These are phyloP conservation scores for Craterocephalus amniculus DNA, from an alignment of 2,797 vertebrate genomes.

Conservation along the genomic window DNA sequence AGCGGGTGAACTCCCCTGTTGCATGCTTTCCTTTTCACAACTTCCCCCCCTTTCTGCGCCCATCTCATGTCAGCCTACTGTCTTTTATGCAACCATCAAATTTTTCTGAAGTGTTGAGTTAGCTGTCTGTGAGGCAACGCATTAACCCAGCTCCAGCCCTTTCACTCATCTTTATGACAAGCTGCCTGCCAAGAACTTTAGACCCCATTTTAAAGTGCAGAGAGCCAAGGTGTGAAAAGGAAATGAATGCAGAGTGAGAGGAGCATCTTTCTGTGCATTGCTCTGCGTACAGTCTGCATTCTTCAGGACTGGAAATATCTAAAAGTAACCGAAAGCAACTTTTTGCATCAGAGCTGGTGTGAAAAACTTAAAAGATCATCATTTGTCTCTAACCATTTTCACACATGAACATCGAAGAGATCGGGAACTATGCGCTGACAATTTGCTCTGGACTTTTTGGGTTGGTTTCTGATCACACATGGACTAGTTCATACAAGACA, in stretches of 20 bases:
- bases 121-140: background rate
- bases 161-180: background rate
- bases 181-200: accelerated
- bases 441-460: background rate
- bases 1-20: conserved; percentile 38
- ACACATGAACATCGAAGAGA: background rate
- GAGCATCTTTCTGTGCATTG: background rate
- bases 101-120: conserved; percentile 29
- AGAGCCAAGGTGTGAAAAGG: background rate
- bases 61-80: conserved; percentile 21
- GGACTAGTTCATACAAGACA: too few species aligned
- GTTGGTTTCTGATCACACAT: background rate
- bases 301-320: background rate
- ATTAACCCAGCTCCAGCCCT: conserved; percentile 8
- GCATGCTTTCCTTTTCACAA: conserved; percentile 27
- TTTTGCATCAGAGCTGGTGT: too few species aligned
- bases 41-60: conserved; percentile 6
- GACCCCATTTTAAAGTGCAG: background rate
- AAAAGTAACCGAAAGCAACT: background rate
- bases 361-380: background rate
- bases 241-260: background rate
- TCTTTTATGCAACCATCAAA: conserved; percentile 31
- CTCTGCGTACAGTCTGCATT: background rate
- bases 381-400: background rate
- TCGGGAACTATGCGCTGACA: background rate